Conservation (phyloP, 2,888 invertebrate genomes). For the Parnassius mnemosyne region DNA sequence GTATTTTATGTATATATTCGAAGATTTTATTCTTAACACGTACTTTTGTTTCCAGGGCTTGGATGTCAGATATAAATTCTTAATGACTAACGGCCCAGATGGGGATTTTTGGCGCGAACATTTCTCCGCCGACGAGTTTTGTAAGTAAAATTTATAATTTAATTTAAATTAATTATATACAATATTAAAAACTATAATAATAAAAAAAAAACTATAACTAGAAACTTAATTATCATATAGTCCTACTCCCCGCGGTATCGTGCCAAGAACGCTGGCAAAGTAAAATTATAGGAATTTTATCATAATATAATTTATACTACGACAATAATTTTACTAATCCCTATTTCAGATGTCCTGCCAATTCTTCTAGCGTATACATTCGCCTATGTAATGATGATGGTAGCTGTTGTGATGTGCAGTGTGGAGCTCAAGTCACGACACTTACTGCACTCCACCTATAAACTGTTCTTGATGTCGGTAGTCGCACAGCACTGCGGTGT, state of each 20-base stretch:
- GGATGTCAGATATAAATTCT: constrained; percentile 87
- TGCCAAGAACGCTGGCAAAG: too few relatives aligned
- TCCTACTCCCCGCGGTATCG: too few relatives aligned
- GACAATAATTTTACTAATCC: not conserved
- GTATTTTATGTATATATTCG: too few relatives aligned
- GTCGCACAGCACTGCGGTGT: constrained; percentile 86
- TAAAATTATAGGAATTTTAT: constrained; percentile 30
- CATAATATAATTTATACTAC: too few relatives aligned
- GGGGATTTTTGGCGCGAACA: constrained; percentile 93
- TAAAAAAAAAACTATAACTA: too few relatives aligned
- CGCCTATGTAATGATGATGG: constrained; percentile 85
- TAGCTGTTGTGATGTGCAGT: constrained; percentile 87
- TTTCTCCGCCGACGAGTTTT: constrained; percentile 97
- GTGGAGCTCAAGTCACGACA: constrained; percentile 89
- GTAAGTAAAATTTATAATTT: constrained; percentile 85
- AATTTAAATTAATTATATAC: too few relatives aligned
- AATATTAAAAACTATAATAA: too few relatives aligned
- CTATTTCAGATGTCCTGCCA: constrained; percentile 89
- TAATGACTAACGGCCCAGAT: constrained; percentile 92
- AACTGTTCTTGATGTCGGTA: constrained; percentile 88
- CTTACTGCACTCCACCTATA: constrained; percentile 93
- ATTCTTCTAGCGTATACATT: constrained; percentile 87
- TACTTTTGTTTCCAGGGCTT: constrained; percentile 80
- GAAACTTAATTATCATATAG: too few relatives aligned
- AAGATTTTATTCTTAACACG: too few relatives aligned